Percentiles rank a stretch among this genome's conserved stretches.
These are phyloP conservation scores for Hiodon tergisus DNA, from an alignment of 2,113 vertebrate species.

Conservation along the genomic window DNA sequence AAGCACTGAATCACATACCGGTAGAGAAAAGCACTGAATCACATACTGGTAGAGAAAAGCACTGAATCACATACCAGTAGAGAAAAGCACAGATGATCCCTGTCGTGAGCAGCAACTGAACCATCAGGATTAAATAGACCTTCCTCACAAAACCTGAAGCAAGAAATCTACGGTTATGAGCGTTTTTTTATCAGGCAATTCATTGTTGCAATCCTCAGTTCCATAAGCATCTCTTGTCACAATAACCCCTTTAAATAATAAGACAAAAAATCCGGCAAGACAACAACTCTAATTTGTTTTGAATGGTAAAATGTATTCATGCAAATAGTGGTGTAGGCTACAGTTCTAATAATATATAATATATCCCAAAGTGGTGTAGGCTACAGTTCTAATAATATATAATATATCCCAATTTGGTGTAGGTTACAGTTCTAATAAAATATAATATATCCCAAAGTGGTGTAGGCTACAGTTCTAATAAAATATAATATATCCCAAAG, in stretches of 20 bases:
- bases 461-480: not conserved
- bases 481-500: not conserved
- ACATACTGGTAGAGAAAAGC: not conserved
- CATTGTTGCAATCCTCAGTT: not conserved
- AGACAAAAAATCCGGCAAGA: no score
- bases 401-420: not conserved
- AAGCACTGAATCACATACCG: not conserved
- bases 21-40: not conserved
- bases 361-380: no score
- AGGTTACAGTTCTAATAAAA: not conserved
- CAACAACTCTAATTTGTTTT: not conserved
- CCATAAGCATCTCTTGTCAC: no score
- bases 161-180: conserved; percentile 4
- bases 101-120: conserved; percentile 65
- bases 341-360: no score
- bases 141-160: conserved; percentile 69
- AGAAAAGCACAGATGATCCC: conserved; percentile 67
- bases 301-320: no score
- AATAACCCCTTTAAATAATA: no score
- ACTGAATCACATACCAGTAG: conserved; percentile 65
- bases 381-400: not conserved
- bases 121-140: conserved; percentile 68
- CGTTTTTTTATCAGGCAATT: not conserved
- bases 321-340: no score
- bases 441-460: not conserved